Evolutionary conservation across 2,888 invertebrate species (phyloP), one percentile per base, ranked within the genome.

Genomic region (Tholera decimalis): DNA sequence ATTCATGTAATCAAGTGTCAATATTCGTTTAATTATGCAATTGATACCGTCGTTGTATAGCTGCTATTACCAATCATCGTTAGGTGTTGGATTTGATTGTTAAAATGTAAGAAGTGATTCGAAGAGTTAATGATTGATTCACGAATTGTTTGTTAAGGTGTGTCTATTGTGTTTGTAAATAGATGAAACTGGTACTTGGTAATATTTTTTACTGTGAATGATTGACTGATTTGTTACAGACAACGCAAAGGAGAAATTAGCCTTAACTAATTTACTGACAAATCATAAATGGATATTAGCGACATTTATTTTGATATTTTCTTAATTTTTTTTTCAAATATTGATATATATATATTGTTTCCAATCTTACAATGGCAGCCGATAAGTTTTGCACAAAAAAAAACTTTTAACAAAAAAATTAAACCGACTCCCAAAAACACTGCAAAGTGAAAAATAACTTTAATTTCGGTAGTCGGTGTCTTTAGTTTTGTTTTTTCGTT

Each of bases 1-100:
- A 59, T 72, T 44, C 24, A 56, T 62, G 59, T 47, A 60, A 73
- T 57, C 53, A 57, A 30, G 20, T 30, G 37, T 74, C 62, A 57
- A 62, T 72, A 59, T 62, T 66, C 7, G 20, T 72, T 59, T 41
- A 44, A 62, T 77, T 77, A 62, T 51, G 68, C 57, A 73, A 73
- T 63, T 62, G 26, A 47, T 22, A 65, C 49, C 15, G 24, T 41
- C 13, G 28, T 7, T 47, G 41, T 26, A 20, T 9, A 13, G 22
- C 22, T 22, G 50, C 8, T 59, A 24, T 59, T 51, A 57, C 26
- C 13, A 53, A 51, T 55, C 43, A 44, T 44, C 43, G 3, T 35
- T 54, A n/a, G 11, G 15, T 22, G 15, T 30, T 37, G n/a, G 9
- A 47, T 43, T 64, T 26, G 9, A 49, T 69, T 44, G 53, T 60